phyloP scores from a whole-genome alignment of 2,113 vertebrate genomes.

The Cyrtonyx montezumae region DNA sequence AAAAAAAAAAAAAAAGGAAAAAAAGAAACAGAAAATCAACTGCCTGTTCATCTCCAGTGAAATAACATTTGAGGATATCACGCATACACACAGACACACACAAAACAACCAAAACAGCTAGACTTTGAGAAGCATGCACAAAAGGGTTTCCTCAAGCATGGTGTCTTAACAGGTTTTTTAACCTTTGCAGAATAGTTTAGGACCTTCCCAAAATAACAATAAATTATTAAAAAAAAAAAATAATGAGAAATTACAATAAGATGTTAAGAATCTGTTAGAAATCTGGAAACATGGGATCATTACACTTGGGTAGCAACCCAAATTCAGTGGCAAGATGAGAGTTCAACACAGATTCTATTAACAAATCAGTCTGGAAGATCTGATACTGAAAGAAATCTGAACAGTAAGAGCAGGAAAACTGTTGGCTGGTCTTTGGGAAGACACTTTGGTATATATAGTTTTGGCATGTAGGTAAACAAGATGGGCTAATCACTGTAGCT shows the following conservation, averaged over 20 bases:
- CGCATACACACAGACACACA: too few relatives aligned
- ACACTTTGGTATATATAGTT: not conserved
- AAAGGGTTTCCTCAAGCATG: not conserved
- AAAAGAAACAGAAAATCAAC: not conserved
- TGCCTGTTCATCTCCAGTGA: conserved; percentile 7
- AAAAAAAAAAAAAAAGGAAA: not conserved
- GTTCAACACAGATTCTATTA: not conserved
- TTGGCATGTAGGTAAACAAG: conserved; percentile 68
- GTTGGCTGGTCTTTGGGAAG: conserved; percentile 21
- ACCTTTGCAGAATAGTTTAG: not conserved
- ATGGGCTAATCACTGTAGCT: conserved; percentile 45
- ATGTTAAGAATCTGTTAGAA: not conserved
- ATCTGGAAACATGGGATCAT: not conserved
- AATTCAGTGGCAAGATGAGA: not conserved
- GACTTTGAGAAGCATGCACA: not conserved
- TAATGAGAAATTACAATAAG: not conserved
- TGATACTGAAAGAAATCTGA: not conserved
- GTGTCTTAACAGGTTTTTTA: not conserved
- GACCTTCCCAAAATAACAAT: not conserved
- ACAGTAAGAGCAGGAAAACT: not conserved
- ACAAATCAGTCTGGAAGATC: too few relatives aligned
- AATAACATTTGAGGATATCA: not conserved
- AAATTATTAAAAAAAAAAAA: not conserved
- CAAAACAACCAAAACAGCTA: not conserved
- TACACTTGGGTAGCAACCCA: not conserved